Percentiles rank a stretch among this genome's conserved stretches.
These are phyloP conservation scores for Stomorhina lunata DNA, from an alignment of 2,888 invertebrate species.

Conservation along the genomic window DNA sequence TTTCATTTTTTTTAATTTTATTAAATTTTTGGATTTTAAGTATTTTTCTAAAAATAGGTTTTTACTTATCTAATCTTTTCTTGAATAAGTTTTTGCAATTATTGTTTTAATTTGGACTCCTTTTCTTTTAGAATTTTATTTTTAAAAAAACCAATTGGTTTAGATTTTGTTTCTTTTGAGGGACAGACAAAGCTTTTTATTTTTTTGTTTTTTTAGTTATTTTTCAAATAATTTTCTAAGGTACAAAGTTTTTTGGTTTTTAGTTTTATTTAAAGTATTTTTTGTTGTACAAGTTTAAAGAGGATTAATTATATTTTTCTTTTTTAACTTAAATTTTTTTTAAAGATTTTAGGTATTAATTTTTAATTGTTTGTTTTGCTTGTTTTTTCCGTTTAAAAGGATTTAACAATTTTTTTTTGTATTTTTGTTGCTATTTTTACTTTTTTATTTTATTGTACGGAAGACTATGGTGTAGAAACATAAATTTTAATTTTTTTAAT, in stretches of 20 bases:
- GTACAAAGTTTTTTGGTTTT: slow-evolving; percentile 55
- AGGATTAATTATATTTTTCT: neutral
- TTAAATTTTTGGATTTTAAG: slow-evolving; percentile 3
- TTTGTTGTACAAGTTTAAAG: slow-evolving; percentile 16
- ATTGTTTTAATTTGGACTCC: slow-evolving; percentile 64
- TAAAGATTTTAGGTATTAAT: neutral
- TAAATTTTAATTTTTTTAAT: slow-evolving; percentile 10
- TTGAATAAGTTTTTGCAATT: slow-evolving; percentile 31
- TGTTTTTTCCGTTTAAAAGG: neutral
- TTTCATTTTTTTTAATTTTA: neutral
- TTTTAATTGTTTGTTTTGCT: neutral
- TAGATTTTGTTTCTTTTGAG: neutral
- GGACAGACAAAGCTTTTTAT: slow-evolving; percentile 56
- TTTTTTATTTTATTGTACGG: slow-evolving; percentile 27
- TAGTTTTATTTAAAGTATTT: neutral
- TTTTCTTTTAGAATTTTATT: slow-evolving; percentile 47
- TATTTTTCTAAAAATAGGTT: slow-evolving; percentile 57
- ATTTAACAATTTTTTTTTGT: neutral
- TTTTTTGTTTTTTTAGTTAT: slow-evolving; percentile 6
- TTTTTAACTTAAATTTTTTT: slow-evolving; percentile 15
- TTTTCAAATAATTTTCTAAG: slow-evolving; percentile 45
- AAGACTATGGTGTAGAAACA: slow-evolving; percentile 58
- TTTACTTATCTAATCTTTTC: neutral
- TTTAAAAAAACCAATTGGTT: slow-evolving; percentile 6
- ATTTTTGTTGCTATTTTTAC: neutral